phyloP scores from a whole-genome alignment of 2,797 vertebrate species.

The Sternarchorhynchus goeldii region DNA sequence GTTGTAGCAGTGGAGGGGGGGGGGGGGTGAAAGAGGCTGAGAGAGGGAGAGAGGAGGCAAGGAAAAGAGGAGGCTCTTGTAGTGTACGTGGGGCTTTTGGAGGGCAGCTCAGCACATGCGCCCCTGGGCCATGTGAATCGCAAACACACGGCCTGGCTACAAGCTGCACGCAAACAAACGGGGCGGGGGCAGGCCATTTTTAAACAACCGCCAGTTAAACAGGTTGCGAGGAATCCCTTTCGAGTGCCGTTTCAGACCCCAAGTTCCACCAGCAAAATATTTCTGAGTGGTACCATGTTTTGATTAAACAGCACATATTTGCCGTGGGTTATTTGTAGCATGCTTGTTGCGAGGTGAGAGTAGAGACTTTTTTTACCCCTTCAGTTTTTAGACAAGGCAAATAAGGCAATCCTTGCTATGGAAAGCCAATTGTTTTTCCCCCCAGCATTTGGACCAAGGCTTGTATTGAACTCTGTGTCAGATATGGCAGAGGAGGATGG shows the following conservation, averaged over 20 bases:
- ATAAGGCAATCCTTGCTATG: conserved; percentile 67
- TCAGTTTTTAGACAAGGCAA: conserved; percentile 68
- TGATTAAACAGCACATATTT: conserved; percentile 71
- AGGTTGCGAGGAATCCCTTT: conserved; percentile 71
- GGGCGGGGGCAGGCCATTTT: conserved; percentile 58
- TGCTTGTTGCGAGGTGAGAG: conserved; percentile 56
- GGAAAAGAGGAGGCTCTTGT: conserved; percentile 67
- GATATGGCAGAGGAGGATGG: conserved; percentile 50
- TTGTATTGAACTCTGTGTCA: conserved; percentile 58
- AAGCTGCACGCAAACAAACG: conserved; percentile 75
- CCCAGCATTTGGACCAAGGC: conserved; percentile 60
- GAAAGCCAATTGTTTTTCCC: conserved; percentile 63
- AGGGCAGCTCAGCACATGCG: conserved; percentile 68
- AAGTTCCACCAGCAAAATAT: conserved; percentile 62
- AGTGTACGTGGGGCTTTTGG: conserved; percentile 69
- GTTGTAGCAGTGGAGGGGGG: conserved; percentile 55
- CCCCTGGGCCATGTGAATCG: conserved; percentile 77
- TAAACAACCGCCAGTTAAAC: conserved; percentile 61
- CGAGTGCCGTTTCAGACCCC: conserved; percentile 65
- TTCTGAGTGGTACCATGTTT: conserved; percentile 63
- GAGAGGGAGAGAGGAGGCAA: conserved; percentile 28
- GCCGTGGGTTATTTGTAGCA: conserved; percentile 70
- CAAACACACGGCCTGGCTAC: conserved; percentile 74
- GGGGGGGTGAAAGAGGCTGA: conserved; percentile 23
- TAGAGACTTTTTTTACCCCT: conserved; percentile 44